Base-by-base conservation (phyloP, 2,113 vertebrate genomes). In the Anoura caudifer region DNA sequence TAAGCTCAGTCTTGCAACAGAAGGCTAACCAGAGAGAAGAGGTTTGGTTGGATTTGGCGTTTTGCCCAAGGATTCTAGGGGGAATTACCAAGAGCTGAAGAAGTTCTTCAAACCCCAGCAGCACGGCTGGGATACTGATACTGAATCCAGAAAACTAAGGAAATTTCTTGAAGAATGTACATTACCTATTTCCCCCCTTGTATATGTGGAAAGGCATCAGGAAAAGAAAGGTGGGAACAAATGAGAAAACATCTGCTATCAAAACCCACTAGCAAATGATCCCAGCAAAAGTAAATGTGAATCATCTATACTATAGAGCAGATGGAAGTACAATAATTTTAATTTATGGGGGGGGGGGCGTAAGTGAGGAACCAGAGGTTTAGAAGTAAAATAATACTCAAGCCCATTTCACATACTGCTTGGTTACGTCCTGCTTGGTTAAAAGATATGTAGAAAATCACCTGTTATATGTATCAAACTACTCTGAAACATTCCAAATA, bases 211-310 rank as follows among this genome's bases (percentile, higher is more conserved):
- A 98, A 84, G 9, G 36, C 87, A 43, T 8, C 38, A 94, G 33
- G 22, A 75, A 96, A 87, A 88, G 54, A 63, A 97, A 95, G 69
- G 7, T 8, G 41, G 56, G 22, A 52, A 72, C 15, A 41, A 91
- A 96, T 17, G 47, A 59, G 54, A 73, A 63, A 97, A 94, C 90
- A 98, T 94, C 90, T 96, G 96, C n/a, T 97, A 87, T 82, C 28
- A 73, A 96, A 41, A 38, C 17, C 33, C 86, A 80, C 72, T 87
- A 54, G 77, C 92, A 93, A 95, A 97, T 77, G 92, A 89, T 91
- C 67, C 50, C 38, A 59, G 80, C 2, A 93, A 70, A 81, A 96
- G 87, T 94, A 93, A 75, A 97, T 70, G 70, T 83, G 56, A 91
- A 87, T 95, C 95, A 86, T 92, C 94, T 79, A 96, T 73, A 94